A percentile compares a stretch with the other conserved stretches of the same genome.
phyloP scores from a whole-genome alignment of 2,113 vertebrate species.

The Damaliscus lunatus region DNA sequence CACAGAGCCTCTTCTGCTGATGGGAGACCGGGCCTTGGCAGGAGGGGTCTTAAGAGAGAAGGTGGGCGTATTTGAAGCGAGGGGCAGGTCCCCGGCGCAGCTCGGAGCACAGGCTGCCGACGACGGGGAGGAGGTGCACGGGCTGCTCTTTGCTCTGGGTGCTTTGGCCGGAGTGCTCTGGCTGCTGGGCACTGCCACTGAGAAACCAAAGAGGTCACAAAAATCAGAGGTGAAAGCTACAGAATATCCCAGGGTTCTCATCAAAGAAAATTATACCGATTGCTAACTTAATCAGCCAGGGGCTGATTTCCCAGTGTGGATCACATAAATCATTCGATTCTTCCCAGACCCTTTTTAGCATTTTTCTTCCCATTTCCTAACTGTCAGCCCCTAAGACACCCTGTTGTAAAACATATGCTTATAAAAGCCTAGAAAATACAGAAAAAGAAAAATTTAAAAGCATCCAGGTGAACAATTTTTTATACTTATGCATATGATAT shows the following conservation, averaged over 20 bases:
- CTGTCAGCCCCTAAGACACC: not conserved
- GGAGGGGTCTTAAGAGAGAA: conserved; percentile 67
- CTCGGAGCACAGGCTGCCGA: conserved; percentile 86
- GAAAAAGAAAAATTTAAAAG: not conserved
- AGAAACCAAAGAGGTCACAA: conserved; percentile 29
- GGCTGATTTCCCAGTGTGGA: not conserved
- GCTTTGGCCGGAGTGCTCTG: conserved; percentile 86
- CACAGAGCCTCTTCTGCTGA: conserved; percentile 42
- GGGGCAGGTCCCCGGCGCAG: conserved; percentile 86
- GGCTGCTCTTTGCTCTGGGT: conserved; percentile 68
- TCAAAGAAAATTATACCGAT: not conserved
- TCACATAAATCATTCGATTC: not conserved
- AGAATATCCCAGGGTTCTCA: not conserved
- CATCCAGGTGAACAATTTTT: not conserved
- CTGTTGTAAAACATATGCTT: not conserved
- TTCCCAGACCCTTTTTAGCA: not conserved
- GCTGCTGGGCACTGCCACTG: conserved; percentile 60
- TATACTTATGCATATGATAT: not conserved
- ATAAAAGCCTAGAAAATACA: conserved; percentile 15
- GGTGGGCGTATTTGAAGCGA: conserved; percentile 85
- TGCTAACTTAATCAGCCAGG: not conserved
- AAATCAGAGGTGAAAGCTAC: conserved; percentile 51
- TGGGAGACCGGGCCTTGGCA: conserved; percentile 63
- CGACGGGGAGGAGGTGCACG: conserved; percentile 82
- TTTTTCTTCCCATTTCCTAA: not conserved